Evolutionary conservation across 2,113 vertebrate species (phyloP), one percentile per base, ranked within the genome.

Genomic region (Ginglymostoma cirratum): DNA sequence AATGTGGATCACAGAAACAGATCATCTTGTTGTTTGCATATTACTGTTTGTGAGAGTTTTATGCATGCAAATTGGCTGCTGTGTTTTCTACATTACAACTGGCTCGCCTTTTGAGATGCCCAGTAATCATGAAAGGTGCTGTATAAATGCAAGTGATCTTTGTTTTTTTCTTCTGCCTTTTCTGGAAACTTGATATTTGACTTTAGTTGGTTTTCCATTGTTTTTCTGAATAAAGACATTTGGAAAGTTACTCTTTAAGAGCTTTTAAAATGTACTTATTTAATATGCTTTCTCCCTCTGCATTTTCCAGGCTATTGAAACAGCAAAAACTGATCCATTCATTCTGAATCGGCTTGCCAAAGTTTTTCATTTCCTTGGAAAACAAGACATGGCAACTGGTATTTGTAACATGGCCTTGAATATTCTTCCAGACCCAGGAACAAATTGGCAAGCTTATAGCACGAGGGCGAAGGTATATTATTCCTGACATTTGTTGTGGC

Each of bases 391-490:
- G 98, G 97, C 98, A 76, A 98, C 97, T 90, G 98, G 98, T 70
- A 98, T 98, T 96, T 98, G 98, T 96, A 98, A 97, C 83, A 98
- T 98, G 98, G 98, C 98, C 5, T 97, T 98, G 23, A 98, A 97
- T 42, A 96, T 97, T 45, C 97, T 98, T 34, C 96, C 96, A 86
- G 98, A 98, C 38, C 97, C 97, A 0, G 97, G 98, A 96, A 97
- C 98, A 96, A 98, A 97, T 97, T 98, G 98, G 98, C 98, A 98
- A 97, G 98, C 97, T 0, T 98, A 98, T 97, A 98, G 98, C 96
- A 98, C 98, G 0, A 97, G 97, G 0, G 98, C 98, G 80, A 98
- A 98, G 98, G 98, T 98, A 95, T n/a, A 96, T 89, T 42, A 24
- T 17, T 94, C 42, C 27, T 30, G 34, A n/a, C 52, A 38, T n/a